Percentiles rank a stretch among this genome's conserved stretches.
Conservation (phyloP, 2,797 vertebrate species). For the Gymnoscopelus braueri region DNA sequence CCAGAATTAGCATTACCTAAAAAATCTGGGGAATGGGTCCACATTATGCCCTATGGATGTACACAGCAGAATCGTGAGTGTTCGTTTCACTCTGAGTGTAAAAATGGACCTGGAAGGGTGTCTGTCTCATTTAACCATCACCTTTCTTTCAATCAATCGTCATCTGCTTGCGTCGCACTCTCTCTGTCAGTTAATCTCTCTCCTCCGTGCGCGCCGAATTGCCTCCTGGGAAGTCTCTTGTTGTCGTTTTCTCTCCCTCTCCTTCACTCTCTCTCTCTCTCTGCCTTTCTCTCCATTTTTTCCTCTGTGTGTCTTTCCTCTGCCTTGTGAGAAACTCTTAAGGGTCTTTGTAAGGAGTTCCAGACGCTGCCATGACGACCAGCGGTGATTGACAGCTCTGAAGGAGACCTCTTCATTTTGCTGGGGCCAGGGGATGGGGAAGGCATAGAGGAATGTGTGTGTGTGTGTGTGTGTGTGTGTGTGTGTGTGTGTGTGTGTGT, state of each 20-base stretch:
- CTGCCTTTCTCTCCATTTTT: slow-evolving; percentile 12
- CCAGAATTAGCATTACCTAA: slow-evolving; percentile 1
- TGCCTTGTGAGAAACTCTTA: slow-evolving; percentile 77
- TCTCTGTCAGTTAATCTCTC: slow-evolving; percentile 63
- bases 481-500: slow-evolving; percentile 11
- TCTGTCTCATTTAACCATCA: slow-evolving; percentile 75
- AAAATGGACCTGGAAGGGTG: slow-evolving; percentile 23
- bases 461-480: slow-evolving; percentile 10
- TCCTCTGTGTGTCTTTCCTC: slow-evolving; percentile 57
- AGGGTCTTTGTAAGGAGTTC: slow-evolving; percentile 74
- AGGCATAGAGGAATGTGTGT: slow-evolving; percentile 68
- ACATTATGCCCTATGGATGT: too few relatives aligned
- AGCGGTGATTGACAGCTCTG: slow-evolving; percentile 79
- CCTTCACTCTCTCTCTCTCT: slow-evolving; percentile 56
- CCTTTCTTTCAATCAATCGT: slow-evolving; percentile 66
- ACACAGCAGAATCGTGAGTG: too few relatives aligned
- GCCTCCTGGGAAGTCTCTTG: slow-evolving; percentile 55
- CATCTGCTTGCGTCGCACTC: slow-evolving; percentile 57
- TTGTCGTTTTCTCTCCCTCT: slow-evolving; percentile 63
- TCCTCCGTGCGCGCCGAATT: slow-evolving; percentile 40
- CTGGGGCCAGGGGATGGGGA: slow-evolving; percentile 62
- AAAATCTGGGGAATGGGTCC: too few relatives aligned
- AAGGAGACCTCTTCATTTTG: slow-evolving; percentile 80
- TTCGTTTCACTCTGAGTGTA: too few relatives aligned
- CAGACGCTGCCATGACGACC: slow-evolving; percentile 79